phyloP scores from a whole-genome alignment of 2,888 invertebrate genomes.

The Plusia festucae region DNA sequence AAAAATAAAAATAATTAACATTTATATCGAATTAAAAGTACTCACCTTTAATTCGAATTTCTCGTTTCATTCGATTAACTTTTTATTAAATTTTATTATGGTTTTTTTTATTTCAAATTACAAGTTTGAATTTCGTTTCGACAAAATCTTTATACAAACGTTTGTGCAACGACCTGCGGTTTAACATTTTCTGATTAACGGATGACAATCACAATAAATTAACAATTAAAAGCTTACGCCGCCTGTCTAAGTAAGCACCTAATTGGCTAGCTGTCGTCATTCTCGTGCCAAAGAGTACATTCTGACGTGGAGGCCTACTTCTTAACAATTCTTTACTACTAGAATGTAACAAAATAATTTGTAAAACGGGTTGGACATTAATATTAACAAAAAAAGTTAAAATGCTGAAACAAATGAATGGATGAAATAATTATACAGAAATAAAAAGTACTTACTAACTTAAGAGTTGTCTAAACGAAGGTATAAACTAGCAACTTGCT shows the following conservation, averaged over 20 bases:
- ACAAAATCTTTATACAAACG: background rate
- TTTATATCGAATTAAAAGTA: too few relatives aligned
- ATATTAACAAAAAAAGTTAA: background rate
- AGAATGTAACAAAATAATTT: background rate
- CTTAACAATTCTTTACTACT: background rate
- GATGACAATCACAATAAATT: conserved; percentile 36
- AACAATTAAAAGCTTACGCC: conserved; percentile 46
- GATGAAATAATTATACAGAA: too few relatives aligned
- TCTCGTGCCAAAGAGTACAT: conserved; percentile 1
- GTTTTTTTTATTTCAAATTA: too few relatives aligned
- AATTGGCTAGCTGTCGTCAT: background rate
- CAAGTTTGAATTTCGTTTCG: background rate
- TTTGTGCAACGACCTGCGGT: background rate
- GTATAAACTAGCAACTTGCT: too few relatives aligned
- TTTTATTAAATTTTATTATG: too few relatives aligned
- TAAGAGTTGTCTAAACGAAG: too few relatives aligned
- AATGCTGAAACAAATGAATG: background rate
- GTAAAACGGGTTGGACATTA: too few relatives aligned
- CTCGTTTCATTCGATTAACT: too few relatives aligned
- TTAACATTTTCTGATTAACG: conserved; percentile 5
- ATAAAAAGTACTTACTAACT: too few relatives aligned
- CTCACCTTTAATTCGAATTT: too few relatives aligned
- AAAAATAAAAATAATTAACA: too few relatives aligned
- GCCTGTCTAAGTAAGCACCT: conserved; percentile 9
- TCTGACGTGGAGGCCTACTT: background rate